Evolutionary conservation across 2,888 invertebrate genomes (phyloP).

Genomic region (Synergus japonicus): DNA sequence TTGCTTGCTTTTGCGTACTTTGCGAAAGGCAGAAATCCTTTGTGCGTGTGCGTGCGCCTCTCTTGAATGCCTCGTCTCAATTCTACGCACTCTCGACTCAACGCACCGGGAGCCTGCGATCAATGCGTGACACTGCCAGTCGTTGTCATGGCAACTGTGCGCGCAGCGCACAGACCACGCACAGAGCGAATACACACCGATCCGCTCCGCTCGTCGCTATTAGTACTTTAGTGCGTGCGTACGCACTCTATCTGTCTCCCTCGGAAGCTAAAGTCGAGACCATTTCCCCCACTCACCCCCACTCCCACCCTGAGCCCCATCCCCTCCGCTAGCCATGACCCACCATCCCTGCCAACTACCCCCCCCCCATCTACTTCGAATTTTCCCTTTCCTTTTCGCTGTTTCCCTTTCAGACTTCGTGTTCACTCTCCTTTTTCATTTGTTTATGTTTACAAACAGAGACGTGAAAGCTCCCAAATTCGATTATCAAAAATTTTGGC

Average conservation of each 20-base stretch:
- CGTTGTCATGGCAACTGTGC: conserved; percentile 74
- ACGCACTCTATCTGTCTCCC: conserved; percentile 34
- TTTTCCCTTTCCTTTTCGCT: conserved; percentile 1
- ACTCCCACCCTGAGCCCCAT: background rate
- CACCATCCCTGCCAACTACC: background rate
- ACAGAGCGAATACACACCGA: conserved; percentile 62
- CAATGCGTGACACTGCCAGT: conserved; percentile 75
- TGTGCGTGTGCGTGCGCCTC: conserved; percentile 52
- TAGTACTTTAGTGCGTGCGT: conserved; percentile 62
- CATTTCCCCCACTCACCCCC: background rate
- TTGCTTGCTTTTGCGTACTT: conserved; percentile 42
- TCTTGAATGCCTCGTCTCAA: conserved; percentile 54
- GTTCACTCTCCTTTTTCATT: background rate
- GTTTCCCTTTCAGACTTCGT: background rate
- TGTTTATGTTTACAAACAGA: conserved; percentile 20
- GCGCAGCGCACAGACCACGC: conserved; percentile 72
- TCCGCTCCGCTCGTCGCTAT: conserved; percentile 68
- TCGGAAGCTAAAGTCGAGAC: background rate
- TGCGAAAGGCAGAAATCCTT: conserved; percentile 12
- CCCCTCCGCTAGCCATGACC: background rate
- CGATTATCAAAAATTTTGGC: background rate
- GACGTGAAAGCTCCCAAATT: background rate
- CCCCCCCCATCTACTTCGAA: background rate
- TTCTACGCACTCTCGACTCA: conserved; percentile 67
- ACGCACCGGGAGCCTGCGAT: conserved; percentile 77